A percentile compares a stretch with the other conserved stretches of the same genome.
Conservation (phyloP, 1,140 invertebrate genomes). For the Drosophila bocki region DNA sequence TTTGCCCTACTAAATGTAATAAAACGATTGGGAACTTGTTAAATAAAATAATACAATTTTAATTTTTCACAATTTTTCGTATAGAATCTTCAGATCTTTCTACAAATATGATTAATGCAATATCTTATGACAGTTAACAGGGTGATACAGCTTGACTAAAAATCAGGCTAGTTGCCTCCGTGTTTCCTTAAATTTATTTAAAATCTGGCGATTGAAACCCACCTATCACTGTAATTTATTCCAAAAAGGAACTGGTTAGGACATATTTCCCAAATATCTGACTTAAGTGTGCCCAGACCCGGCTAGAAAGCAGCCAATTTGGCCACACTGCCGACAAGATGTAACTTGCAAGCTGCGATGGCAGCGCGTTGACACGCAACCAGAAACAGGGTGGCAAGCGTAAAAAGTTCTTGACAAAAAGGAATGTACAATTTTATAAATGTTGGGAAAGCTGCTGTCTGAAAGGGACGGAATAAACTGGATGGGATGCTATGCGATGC, state of each 20-base stretch:
- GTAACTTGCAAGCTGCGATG: conserved; percentile 6
- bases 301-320: conserved; percentile 6
- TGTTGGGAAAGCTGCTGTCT: conserved; percentile 33
- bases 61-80: too few relatives aligned
- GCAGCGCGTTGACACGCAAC: conserved; percentile 49
- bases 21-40: too few relatives aligned
- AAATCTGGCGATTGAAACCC: not conserved
- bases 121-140: too few relatives aligned
- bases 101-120: too few relatives aligned
- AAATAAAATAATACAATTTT: too few relatives aligned
- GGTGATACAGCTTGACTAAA: too few relatives aligned
- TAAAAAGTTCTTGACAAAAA: conserved; percentile 56
- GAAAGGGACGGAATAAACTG: conserved; percentile 18
- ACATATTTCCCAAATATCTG: not conserved
- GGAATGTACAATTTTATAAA: conserved; percentile 51
- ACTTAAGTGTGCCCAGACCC: not conserved
- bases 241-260: not conserved
- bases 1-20: not conserved
- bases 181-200: not conserved
- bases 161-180: too few relatives aligned
- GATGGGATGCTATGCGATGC: conserved; percentile 11
- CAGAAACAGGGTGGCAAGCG: conserved; percentile 38
- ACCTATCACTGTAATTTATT: not conserved
- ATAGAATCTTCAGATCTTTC: too few relatives aligned
- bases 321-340: not conserved